Evolutionary conservation across 1,140 invertebrate genomes (phyloP).

Genomic region (Geopemphigus sp.): DNA sequence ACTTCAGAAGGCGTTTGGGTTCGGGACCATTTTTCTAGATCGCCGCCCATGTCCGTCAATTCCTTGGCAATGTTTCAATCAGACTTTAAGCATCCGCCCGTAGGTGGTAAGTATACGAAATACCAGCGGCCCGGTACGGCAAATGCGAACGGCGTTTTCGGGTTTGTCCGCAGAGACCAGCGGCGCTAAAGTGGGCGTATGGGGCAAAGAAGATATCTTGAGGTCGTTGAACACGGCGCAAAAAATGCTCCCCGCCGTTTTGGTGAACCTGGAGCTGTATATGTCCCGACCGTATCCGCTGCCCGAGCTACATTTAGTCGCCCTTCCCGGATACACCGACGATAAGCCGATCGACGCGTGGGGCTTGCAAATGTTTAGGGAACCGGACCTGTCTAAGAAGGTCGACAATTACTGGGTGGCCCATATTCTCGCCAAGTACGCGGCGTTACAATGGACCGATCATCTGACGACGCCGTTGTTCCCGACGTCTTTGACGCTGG

Average conservation of each 20-base stretch:
- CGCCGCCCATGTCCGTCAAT: constrained; percentile 80
- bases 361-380: constrained; percentile 77
- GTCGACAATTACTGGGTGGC: constrained; percentile 53
- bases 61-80: constrained; percentile 79
- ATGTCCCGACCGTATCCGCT: constrained; percentile 71
- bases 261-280: constrained; percentile 68
- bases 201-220: constrained; percentile 69
- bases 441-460: constrained; percentile 67
- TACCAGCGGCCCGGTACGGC: too few relatives aligned
- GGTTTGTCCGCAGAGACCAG: constrained; percentile 50
- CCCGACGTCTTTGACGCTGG: constrained; percentile 69
- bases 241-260: constrained; percentile 63
- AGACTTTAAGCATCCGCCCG: constrained; percentile 60
- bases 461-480: constrained; percentile 70
- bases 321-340: constrained; percentile 74
- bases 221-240: constrained; percentile 65
- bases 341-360: constrained; percentile 67
- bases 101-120: constrained; percentile 9
- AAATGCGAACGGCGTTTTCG: too few relatives aligned
- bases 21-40: constrained; percentile 69
- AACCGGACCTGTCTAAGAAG: constrained; percentile 56
- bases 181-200: constrained; percentile 62
- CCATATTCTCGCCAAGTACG: constrained; percentile 56
- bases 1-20: constrained; percentile 57
- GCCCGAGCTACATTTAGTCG: constrained; percentile 75